Evolutionary conservation across 1,140 invertebrate genomes (phyloP), one percentile per base, ranked within the genome.

Genomic region (Aphelinus certus): DNA sequence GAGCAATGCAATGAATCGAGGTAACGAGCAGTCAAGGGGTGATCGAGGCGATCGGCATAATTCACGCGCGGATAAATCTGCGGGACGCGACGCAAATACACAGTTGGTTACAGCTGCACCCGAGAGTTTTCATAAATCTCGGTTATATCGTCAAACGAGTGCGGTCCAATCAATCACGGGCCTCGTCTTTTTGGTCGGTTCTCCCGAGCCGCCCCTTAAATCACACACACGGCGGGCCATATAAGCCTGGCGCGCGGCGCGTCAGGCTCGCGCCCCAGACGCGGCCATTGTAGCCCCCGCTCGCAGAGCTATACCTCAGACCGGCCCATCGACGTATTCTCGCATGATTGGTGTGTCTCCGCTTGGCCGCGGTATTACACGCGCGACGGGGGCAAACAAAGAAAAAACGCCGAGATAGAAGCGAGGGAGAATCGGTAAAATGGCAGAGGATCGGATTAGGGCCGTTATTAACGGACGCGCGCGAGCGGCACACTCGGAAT

Each of bases 391-490:
- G 67, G 10, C n/a, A 43, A 46, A 62, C 57, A 70, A 70, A 70
- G 48, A 61, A 70, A 62, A 61, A 53, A 53, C 51, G 9, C 51
- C 9, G 51, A 53, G 51, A 53, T 6, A 67, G 70, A 62, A 78
- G 75, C 66, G 60, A 55, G 46, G 79, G 72, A 75, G 76, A 73
- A 80, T 79, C 75, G 78, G 68, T 77, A 60, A 69, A 69, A 58
- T 60, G 56, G 72, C 75, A 70, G 78, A 75, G 77, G 60, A 71
- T 64, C 79, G 83, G 83, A 85, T 85, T 85, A 85, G 81, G 81
- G 80, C 81, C 81, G 82, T 85, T 85, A 85, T 85, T 85, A 85
- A 85, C 83, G 81, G 83, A 78, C 80, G 79, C 78, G 80, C 78
- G 79, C 42, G 9, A 56, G 9, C 53, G 7, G 58, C 5, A 7